Base-by-base conservation (phyloP, 2,113 vertebrate genomes). In the Alces alces region DNA sequence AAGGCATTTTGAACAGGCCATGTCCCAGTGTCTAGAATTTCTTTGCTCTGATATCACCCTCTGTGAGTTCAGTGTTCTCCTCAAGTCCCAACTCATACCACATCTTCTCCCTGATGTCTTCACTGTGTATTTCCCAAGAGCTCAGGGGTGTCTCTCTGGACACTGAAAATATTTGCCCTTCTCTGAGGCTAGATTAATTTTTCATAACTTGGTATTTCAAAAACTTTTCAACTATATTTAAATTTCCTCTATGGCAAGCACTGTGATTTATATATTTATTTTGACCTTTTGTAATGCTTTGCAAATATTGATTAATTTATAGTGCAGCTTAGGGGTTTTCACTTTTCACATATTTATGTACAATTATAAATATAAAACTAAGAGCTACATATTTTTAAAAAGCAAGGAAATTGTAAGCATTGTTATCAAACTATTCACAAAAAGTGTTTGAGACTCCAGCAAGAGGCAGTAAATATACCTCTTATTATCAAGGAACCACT, bases 401-500 rank as follows among this genome's bases (percentile, higher is more conserved):
- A n/a, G 76, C 6, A 30, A 64, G 45, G 28, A 89, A 80, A 27
- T 55, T 84, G 17, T 39, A 43, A 80, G 50, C 28, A 82, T 25
- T 17, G 27, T 60, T 85, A 30, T 84, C 64, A 84, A 54, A 80
- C 54, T 86, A 45, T 86, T 57, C 64, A n/a, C 2, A 52, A 33
- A 21, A 27, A 21, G 21, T 36, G 30, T 33, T 33, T 80, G 50
- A 83, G 47, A 84, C 7, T 2, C 21, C 33, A 66, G 25, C 52
- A 78, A 60, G 39, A 33, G 83, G 39, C 47, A 93, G 12, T 45
- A 60, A 93, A 83, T 86, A 60, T 8, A 85, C 39, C 3, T 73
- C 8, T 89, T 76, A 47, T 95, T 97, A 94, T 96, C 83, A 89
- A 87, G 94, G 83, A 96, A 86, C n/a, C n/a, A 27, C 60, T 94